Conservation (phyloP, 2,797 vertebrate genomes). For the Acanthurus lineatus region DNA sequence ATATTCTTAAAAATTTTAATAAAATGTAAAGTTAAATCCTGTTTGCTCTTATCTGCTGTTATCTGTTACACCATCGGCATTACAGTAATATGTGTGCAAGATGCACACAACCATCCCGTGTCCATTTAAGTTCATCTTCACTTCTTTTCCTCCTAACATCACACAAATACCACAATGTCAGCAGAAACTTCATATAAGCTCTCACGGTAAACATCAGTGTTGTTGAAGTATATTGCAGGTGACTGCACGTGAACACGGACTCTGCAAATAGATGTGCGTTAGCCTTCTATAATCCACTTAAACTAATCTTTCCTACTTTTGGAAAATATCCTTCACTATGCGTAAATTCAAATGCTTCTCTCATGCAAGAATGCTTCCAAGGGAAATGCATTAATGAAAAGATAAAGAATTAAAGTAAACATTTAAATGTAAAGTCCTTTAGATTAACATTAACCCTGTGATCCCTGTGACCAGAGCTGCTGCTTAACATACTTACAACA, state of each 20-base stretch:
- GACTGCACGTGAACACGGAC: conserved; percentile 42
- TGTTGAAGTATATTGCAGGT: conserved; percentile 21
- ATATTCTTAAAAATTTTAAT: background rate
- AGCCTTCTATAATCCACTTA: conserved; percentile 68
- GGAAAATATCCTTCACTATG: conserved; percentile 32
- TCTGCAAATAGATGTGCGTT: conserved; percentile 54
- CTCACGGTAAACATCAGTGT: background rate
- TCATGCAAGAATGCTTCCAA: background rate
- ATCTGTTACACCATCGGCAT: background rate
- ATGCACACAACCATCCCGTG: background rate
- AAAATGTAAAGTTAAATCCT: too few species aligned
- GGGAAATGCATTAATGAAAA: background rate
- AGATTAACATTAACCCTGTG: background rate
- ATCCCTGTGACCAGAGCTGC: background rate
- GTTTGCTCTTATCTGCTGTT: too few species aligned
- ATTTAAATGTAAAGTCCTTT: background rate
- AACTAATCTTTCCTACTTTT: conserved; percentile 69
- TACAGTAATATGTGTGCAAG: background rate
- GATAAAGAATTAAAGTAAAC: background rate
- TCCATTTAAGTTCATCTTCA: background rate
- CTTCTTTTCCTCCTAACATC: background rate
- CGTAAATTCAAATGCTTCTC: conserved; percentile 35
- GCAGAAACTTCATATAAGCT: background rate
- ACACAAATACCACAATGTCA: background rate
- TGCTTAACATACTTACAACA: background rate